Evolutionary conservation across 2,113 vertebrate genomes (phyloP).

Genomic region (chimpanzee (Pan troglodytes)): DNA sequence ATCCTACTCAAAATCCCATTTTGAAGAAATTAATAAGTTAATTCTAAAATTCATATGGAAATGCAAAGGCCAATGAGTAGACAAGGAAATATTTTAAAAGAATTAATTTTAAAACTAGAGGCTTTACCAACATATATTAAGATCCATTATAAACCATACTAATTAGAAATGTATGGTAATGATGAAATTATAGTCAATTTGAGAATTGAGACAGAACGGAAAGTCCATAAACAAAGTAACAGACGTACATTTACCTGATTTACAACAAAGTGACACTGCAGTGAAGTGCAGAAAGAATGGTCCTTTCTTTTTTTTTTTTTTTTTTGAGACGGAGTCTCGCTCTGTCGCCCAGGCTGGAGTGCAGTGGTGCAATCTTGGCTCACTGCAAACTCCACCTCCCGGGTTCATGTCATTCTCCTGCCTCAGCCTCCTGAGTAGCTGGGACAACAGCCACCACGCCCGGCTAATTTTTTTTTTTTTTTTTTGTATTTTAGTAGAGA

Average conservation of each 20-base stretch:
- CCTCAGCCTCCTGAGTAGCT: no score
- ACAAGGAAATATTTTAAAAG: neutral
- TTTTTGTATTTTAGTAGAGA: no score
- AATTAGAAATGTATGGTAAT: neutral
- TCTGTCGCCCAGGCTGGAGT: no score
- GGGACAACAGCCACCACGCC: no score
- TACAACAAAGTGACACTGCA: neutral
- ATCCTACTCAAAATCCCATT: neutral
- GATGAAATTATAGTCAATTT: neutral
- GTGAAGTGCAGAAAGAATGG: neutral
- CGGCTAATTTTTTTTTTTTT: no score
- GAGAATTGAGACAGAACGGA: neutral
- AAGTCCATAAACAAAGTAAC: neutral
- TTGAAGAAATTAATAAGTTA: neutral
- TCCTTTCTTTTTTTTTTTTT: neutral
- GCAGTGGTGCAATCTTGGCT: no score
- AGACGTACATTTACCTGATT: neutral
- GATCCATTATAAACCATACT: neutral
- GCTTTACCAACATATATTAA: neutral
- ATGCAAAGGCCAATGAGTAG: neutral
- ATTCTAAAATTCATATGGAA: neutral
- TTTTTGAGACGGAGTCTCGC: no score
- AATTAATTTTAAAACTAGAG: neutral
- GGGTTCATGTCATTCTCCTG: no score
- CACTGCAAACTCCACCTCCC: no score